These are phyloP conservation scores for Phragmatobia fuliginosa DNA, from an alignment of 2,888 invertebrate genomes.

Conservation along the genomic window DNA sequence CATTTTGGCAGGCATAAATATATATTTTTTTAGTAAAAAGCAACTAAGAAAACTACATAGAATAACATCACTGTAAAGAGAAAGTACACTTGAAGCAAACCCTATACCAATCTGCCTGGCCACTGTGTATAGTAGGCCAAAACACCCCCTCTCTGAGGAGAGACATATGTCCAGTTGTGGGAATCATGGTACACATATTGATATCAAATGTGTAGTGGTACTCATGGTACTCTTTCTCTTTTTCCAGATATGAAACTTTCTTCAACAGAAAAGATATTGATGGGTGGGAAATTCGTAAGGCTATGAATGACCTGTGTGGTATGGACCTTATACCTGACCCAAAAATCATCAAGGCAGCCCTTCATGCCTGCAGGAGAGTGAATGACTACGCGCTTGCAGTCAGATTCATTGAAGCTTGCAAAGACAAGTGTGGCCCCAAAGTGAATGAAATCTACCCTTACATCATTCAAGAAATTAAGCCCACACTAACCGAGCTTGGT, in stretches of 20 bases:
- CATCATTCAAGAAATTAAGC: slow-evolving; percentile 95
- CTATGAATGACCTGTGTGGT: slow-evolving; percentile 94
- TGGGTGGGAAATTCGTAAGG: slow-evolving; percentile 97
- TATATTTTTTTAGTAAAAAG: too few species aligned
- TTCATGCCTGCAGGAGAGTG: slow-evolving; percentile 96
- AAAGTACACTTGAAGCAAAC: too few species aligned
- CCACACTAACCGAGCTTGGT: slow-evolving; percentile 97
- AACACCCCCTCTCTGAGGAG: too few species aligned
- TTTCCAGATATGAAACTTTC: slow-evolving; percentile 90
- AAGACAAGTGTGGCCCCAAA: slow-evolving; percentile 93
- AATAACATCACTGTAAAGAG: too few species aligned
- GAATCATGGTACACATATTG: too few species aligned
- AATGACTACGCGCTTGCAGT: slow-evolving; percentile 98
- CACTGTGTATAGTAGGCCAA: too few species aligned
- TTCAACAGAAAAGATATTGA: slow-evolving; percentile 96
- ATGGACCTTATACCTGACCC: slow-evolving; percentile 98
- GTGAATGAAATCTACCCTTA: slow-evolving; percentile 94
- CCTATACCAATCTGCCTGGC: too few species aligned
- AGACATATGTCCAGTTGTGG: too few species aligned
- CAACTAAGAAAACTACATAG: too few species aligned
- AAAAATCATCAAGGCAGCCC: slow-evolving; percentile 93
- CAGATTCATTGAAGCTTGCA: slow-evolving; percentile 96
- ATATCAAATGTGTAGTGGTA: neutral
- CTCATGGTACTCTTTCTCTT: slow-evolving; percentile 27
- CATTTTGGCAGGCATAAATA: too few species aligned